Evolutionary conservation across 2,797 vertebrate genomes (phyloP).

Genomic region (Pseudochaenichthys georgianus): DNA sequence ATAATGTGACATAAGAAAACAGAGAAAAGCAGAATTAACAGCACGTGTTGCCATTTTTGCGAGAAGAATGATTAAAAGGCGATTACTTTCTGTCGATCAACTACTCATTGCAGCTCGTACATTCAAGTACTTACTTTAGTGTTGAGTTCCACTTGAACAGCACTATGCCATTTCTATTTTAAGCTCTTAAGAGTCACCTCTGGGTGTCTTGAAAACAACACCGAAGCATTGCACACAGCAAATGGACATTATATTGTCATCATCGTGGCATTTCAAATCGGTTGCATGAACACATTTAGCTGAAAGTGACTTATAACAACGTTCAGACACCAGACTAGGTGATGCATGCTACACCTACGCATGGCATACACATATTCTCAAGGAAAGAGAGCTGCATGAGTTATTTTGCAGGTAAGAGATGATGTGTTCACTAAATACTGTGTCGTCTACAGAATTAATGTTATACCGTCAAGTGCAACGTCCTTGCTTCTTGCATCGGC

Average conservation of each 20-base stretch:
- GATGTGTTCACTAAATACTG: too few relatives aligned
- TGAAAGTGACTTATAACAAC: constrained; percentile 1
- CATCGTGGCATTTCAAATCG: not conserved
- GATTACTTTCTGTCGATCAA: too few relatives aligned
- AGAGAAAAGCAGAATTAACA: too few relatives aligned
- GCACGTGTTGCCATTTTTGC: too few relatives aligned
- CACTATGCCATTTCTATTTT: not conserved
- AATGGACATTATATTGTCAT: not conserved
- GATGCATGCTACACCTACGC: not conserved
- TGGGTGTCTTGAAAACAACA: not conserved
- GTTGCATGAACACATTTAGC: not conserved
- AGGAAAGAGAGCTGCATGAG: too few relatives aligned
- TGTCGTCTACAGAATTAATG: too few relatives aligned
- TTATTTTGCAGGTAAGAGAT: too few relatives aligned
- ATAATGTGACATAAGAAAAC: too few relatives aligned
- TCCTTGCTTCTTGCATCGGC: too few relatives aligned
- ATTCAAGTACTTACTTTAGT: not conserved
- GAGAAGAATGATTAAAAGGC: too few relatives aligned
- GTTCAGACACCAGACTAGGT: not conserved
- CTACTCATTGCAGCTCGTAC: not conserved
- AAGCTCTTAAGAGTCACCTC: not conserved
- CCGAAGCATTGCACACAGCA: not conserved
- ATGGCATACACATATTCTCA: too few relatives aligned
- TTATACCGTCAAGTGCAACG: too few relatives aligned
- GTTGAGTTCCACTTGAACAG: not conserved